Evolutionary conservation across 2,888 invertebrate species (phyloP), one percentile per base, ranked within the genome.

Genomic region (Lasius fuliginosus): DNA sequence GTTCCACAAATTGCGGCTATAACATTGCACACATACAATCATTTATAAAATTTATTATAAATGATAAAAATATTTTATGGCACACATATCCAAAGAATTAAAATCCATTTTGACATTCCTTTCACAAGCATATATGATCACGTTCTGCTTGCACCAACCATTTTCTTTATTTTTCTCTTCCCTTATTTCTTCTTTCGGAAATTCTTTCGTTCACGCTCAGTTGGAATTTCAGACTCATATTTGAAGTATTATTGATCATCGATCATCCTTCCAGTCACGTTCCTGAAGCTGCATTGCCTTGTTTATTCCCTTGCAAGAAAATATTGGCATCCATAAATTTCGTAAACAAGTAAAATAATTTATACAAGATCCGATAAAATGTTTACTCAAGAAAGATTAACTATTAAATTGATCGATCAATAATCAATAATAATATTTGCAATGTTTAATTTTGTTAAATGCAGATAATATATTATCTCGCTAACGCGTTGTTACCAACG

Each of bases 161-260:
- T 79, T 46, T 73, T 67, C 76, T 49, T 69, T 73, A 69, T 81
- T 73, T 79, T 71, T 3, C 42, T 42, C 9, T 64, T 33, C 18
- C 40, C 36, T 49, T 75, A 30, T 33, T 68, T 49, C 46, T 42
- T 42, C 65, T 73, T 84, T 77, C 27, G 49, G 58, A 73, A 60
- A 71, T 83, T 73, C 49, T 64, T 75, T 53, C 64, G 60, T 75
- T 60, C 40, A 18, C 27, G 71, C 73, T 23, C 40, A 62, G 33
- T 60, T 75, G 60, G 46, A 49, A 81, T 74, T 42, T 79, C 56
- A n/a, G 11, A 12, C 56, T 68, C 23, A 46, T 71, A 46, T 27
- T 88, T 64, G 87, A 85, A 84, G 73, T 87, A 87, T 79, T 73
- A 79, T 79, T 73, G 79, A 79, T 79, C 73, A 79, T 73, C 73